phyloP scores from a whole-genome alignment of 2,888 invertebrate genomes.

The Harmothoe impar region DNA sequence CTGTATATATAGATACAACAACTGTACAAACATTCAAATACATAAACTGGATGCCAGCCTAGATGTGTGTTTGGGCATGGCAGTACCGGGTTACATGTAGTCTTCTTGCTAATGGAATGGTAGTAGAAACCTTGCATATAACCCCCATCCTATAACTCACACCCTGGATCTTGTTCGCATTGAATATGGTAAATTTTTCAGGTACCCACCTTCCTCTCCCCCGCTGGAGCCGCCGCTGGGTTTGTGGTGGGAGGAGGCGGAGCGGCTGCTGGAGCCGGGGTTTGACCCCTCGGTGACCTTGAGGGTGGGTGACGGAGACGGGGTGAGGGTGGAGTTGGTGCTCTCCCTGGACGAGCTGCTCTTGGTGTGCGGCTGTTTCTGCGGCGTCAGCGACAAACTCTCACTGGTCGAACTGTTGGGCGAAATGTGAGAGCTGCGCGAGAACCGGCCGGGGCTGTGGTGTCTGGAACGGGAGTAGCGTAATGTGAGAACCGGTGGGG shows the following conservation, averaged over 20 bases:
- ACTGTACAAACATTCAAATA: no score
- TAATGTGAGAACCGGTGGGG: no score
- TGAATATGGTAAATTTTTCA: no score
- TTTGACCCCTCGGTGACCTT: constrained; percentile 62
- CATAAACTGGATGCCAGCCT: no score
- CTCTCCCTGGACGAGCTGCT: constrained; percentile 79
- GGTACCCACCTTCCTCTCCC: not conserved
- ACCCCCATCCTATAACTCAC: no score
- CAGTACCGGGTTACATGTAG: no score
- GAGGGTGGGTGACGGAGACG: constrained; percentile 80
- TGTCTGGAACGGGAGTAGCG: constrained; percentile 12
- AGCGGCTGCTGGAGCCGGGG: not conserved
- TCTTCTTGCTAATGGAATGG: no score
- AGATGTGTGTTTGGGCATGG: no score
- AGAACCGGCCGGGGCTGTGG: constrained; percentile 27
- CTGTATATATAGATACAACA: no score
- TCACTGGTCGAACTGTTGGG: constrained; percentile 74
- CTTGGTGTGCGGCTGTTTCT: constrained; percentile 73
- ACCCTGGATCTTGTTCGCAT: no score
- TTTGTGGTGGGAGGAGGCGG: constrained; percentile 10
- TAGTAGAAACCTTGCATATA: no score
- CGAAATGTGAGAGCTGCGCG: constrained; percentile 58
- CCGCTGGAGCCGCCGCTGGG: not conserved
- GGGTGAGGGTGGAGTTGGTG: constrained; percentile 81
- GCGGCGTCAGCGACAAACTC: constrained; percentile 79